A percentile compares a stretch with the other conserved stretches of the same genome.
phyloP scores from a whole-genome alignment of 2,888 invertebrate species.

The Drosophila histrio region DNA sequence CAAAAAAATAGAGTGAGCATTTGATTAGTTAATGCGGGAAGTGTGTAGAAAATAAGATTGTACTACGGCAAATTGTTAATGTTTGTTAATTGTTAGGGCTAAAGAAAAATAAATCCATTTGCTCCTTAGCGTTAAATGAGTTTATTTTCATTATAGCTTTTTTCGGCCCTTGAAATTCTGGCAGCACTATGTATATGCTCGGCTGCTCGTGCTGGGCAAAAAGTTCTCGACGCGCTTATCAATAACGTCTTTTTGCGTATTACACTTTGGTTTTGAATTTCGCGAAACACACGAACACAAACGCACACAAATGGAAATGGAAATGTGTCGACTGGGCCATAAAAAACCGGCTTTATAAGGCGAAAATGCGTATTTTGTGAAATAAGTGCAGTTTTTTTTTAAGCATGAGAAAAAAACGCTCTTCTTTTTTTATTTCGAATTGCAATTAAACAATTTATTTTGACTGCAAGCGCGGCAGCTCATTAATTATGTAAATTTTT shows the following conservation, averaged over 20 bases:
- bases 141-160: too few species aligned
- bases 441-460: slow-evolving; percentile 8
- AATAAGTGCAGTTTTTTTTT: slow-evolving; percentile 22
- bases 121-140: too few species aligned
- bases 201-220: too few species aligned
- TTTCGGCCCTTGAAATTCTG: too few species aligned
- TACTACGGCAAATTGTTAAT: too few species aligned
- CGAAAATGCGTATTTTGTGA: slow-evolving; percentile 4
- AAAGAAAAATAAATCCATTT: too few species aligned
- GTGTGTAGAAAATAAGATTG: too few species aligned
- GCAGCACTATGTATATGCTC: too few species aligned
- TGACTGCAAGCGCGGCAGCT: not conserved
- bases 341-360: slow-evolving; percentile 40
- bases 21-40: too few species aligned
- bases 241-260: slow-evolving; percentile 51
- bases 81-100: too few species aligned
- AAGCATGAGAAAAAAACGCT: slow-evolving; percentile 2
- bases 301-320: slow-evolving; percentile 15
- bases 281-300: slow-evolving; percentile 12
- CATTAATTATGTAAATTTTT: slow-evolving; percentile 2
- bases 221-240: slow-evolving; percentile 57
- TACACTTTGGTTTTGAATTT: slow-evolving; percentile 40
- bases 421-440: slow-evolving; percentile 14
- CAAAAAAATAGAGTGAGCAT: too few species aligned
- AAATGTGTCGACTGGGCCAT: slow-evolving; percentile 26